A percentile compares a stretch with the other conserved stretches of the same genome.
Conservation (phyloP, 1,140 invertebrate genomes). For the Plectrocnemia conspersa region DNA sequence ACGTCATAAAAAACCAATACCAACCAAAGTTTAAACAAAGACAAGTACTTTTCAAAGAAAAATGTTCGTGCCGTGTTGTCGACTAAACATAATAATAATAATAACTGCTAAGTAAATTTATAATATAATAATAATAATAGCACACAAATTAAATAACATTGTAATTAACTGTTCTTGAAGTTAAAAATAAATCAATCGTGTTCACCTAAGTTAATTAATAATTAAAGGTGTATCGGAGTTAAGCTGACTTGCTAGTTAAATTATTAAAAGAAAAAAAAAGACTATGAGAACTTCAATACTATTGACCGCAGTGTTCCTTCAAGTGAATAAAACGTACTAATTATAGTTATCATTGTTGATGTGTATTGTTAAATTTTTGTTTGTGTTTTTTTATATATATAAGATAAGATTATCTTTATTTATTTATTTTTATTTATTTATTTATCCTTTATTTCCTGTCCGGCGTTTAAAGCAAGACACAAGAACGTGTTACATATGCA, state of each 20-base stretch:
- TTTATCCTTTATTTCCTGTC: constrained; percentile 4
- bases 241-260: constrained; percentile 18
- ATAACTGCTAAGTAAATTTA: constrained; percentile 21
- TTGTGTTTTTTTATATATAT: constrained; percentile 9
- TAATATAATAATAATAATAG: constrained; percentile 31
- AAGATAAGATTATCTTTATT: constrained; percentile 5
- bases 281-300: not conserved
- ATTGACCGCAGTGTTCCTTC: constrained; percentile 12
- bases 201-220: constrained; percentile 27
- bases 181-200: constrained; percentile 33
- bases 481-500: constrained; percentile 25
- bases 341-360: constrained; percentile 17
- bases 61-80: constrained; percentile 34
- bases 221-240: constrained; percentile 19
- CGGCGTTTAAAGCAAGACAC: constrained; percentile 15
- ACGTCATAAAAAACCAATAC: too few species aligned
- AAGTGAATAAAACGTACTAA: constrained; percentile 6
- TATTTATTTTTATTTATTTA: constrained; percentile 6
- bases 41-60: not conserved
- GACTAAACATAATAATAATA: too few species aligned
- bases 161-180: constrained; percentile 24
- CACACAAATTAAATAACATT: constrained; percentile 35
- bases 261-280: constrained; percentile 1
- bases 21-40: not conserved
- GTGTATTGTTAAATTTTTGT: not conserved